phyloP scores from a whole-genome alignment of 1,140 invertebrate genomes.

The Ganaspis sp. region DNA sequence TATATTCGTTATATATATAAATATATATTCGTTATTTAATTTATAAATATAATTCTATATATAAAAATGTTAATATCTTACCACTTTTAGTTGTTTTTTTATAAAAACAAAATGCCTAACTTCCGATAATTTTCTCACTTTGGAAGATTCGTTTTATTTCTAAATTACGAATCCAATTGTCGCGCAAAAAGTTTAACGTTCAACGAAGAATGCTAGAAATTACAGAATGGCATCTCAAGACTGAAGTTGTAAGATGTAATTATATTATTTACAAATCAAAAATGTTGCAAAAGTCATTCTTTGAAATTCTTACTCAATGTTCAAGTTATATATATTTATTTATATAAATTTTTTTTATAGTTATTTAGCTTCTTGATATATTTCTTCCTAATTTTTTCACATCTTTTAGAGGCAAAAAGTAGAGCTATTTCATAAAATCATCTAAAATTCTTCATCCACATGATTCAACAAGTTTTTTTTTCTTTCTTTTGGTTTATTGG shows the following conservation, averaged over 20 bases:
- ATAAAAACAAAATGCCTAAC: not conserved
- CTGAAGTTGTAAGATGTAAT: slow-evolving; percentile 9
- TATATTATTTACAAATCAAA: not conserved
- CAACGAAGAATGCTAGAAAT: not conserved
- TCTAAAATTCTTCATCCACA: not conserved
- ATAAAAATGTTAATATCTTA: too few relatives aligned
- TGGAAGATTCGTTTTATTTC: not conserved
- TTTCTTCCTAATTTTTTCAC: not conserved
- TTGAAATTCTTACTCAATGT: not conserved
- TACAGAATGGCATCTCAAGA: not conserved
- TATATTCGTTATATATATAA: too few relatives aligned
- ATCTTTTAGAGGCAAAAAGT: too few relatives aligned
- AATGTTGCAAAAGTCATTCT: not conserved
- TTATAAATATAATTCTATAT: too few relatives aligned
- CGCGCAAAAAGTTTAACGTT: not conserved
- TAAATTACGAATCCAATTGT: not conserved
- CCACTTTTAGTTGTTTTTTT: not conserved
- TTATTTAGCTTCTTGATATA: not conserved
- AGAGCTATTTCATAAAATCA: not conserved
- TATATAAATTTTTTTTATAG: too few relatives aligned
- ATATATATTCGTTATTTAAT: too few relatives aligned
- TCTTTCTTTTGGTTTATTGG: too few relatives aligned
- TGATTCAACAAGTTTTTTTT: too few relatives aligned
- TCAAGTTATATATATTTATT: too few relatives aligned
- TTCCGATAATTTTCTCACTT: not conserved